Conservation (phyloP, 2,113 vertebrate genomes). For the Athene cunicularia region DNA sequence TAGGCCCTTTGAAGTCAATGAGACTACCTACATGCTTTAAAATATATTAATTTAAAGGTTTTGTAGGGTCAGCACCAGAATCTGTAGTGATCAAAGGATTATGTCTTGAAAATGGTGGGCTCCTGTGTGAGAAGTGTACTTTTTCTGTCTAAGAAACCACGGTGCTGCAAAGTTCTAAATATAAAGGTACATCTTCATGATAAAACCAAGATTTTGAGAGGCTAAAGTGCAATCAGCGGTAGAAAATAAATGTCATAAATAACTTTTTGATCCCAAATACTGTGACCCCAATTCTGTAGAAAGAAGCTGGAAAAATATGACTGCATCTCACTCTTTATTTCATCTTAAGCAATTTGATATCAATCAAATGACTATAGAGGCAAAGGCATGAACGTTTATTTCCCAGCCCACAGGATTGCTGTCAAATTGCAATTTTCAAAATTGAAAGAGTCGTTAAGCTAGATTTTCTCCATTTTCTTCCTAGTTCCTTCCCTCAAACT, state of each 20-base stretch:
- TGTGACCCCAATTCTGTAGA: constrained; percentile 56
- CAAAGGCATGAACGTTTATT: constrained; percentile 65
- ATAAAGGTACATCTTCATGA: constrained; percentile 51
- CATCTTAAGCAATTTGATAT: constrained; percentile 72
- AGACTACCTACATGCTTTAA: background rate
- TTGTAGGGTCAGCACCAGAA: background rate
- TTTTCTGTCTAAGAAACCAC: background rate
- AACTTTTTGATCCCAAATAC: constrained; percentile 70
- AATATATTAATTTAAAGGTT: background rate
- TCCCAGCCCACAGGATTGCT: constrained; percentile 65
- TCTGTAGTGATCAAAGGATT: background rate
- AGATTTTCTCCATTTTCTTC: constrained; percentile 67
- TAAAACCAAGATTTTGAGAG: constrained; percentile 54
- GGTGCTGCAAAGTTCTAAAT: constrained; percentile 34
- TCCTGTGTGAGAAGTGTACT: background rate
- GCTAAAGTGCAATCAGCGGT: constrained; percentile 54
- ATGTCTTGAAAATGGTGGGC: background rate
- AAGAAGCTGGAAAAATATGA: constrained; percentile 62
- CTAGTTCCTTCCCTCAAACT: constrained; percentile 57
- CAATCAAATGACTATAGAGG: constrained; percentile 66
- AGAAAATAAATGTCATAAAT: constrained; percentile 65
- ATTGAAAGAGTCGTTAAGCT: constrained; percentile 67
- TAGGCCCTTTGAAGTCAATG: background rate
- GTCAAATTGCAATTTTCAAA: constrained; percentile 72
- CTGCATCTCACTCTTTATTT: constrained; percentile 69